Evolutionary conservation across 2,797 vertebrate genomes (phyloP).

Genomic region (Odontamblyopus rebecca): DNA sequence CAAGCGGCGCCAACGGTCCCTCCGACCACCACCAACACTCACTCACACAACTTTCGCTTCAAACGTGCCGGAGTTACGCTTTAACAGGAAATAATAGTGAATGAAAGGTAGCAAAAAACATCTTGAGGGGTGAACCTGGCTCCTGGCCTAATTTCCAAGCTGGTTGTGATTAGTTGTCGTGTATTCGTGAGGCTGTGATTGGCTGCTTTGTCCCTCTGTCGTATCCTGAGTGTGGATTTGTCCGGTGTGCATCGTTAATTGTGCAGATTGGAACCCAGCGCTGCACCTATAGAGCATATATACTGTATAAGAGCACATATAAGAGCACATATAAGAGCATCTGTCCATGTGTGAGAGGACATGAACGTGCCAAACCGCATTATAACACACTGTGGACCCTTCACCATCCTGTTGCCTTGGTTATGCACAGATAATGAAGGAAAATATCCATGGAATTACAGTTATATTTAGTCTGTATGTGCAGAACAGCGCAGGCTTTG

Average conservation of each 20-base stretch:
- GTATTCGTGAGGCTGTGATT: background rate
- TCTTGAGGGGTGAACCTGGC: too few species aligned
- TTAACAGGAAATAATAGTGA: too few species aligned
- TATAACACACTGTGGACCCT: background rate
- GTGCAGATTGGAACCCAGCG: slow-evolving; percentile 5
- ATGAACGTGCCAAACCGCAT: background rate
- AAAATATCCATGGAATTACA: background rate
- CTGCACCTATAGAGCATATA: background rate
- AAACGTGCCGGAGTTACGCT: too few species aligned
- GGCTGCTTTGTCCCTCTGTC: background rate
- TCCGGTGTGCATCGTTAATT: background rate
- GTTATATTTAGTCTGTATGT: background rate
- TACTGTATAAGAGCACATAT: background rate
- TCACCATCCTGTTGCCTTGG: background rate
- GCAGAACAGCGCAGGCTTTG: background rate
- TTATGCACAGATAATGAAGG: background rate
- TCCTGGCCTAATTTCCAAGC: too few species aligned
- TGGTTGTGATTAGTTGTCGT: background rate
- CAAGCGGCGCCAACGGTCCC: too few species aligned
- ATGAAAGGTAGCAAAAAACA: too few species aligned
- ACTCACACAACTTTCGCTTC: too few species aligned
- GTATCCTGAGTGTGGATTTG: background rate
- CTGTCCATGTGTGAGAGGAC: background rate
- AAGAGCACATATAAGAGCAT: background rate
- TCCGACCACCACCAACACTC: too few species aligned